These are phyloP conservation scores for Ophioderma brevispina DNA, from an alignment of 35 echinoderm and acorn worm genomes.

Conservation along the genomic window DNA sequence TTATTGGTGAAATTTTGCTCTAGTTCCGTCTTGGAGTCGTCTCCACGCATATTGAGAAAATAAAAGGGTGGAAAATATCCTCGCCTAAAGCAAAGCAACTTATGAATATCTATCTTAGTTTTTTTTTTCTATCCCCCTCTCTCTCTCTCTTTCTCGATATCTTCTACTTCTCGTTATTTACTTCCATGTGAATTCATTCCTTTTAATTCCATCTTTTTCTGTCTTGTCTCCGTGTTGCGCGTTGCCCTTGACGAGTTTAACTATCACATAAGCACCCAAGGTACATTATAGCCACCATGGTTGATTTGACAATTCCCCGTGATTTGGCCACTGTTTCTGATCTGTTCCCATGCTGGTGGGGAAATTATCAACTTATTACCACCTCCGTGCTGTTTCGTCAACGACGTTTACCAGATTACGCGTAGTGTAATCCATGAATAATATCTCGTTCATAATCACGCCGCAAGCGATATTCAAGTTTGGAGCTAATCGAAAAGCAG, in stretches of 20 bases:
- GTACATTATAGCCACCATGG: not conserved
- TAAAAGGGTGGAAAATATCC: not conserved
- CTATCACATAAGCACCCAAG: not conserved
- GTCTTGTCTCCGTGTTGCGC: not conserved
- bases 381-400: not conserved
- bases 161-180: not conserved
- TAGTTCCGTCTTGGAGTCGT: not conserved
- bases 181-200: not conserved
- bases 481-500: not conserved
- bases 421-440: not conserved
- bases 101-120: not conserved
- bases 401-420: constrained; percentile 2
- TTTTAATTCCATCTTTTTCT: not conserved
- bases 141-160: not conserved
- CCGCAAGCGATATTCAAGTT: not conserved
- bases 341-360: not conserved
- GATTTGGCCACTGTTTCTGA: not conserved
- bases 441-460: constrained; percentile 4
- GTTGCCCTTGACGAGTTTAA: not conserved
- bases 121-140: no score
- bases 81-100: not conserved
- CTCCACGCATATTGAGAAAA: not conserved
- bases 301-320: not conserved
- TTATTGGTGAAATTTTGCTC: constrained; percentile 1
- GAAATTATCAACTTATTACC: not conserved